Conservation (phyloP, 2,113 vertebrate species). For the Myotis davidii region DNA sequence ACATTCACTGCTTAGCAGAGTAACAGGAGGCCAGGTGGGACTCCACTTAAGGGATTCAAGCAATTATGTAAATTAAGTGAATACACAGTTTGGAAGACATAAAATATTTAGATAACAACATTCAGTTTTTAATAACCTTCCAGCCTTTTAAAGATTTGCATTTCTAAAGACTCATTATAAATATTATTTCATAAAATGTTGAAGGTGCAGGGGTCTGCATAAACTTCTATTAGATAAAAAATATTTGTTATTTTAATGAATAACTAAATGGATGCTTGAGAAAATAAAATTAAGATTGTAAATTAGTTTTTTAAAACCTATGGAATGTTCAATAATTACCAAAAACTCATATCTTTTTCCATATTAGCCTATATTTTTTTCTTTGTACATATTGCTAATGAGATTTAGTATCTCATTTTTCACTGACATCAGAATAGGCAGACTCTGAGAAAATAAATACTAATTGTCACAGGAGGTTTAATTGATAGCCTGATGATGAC, state of each 20-base stretch:
- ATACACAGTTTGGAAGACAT: background rate
- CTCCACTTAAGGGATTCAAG: background rate
- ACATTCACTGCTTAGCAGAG: background rate
- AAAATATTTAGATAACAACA: background rate
- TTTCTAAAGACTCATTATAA: constrained; percentile 32
- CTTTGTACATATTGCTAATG: background rate
- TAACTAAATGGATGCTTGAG: background rate
- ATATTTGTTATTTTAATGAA: constrained; percentile 13
- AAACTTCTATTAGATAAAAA: background rate
- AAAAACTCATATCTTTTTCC: background rate
- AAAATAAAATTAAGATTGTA: constrained; percentile 17
- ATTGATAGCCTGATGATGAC: background rate
- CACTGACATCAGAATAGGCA: background rate
- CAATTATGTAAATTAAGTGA: constrained; percentile 18
- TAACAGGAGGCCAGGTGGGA: background rate
- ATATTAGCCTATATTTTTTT: background rate
- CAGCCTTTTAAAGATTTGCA: background rate
- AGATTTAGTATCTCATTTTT: constrained; percentile 25
- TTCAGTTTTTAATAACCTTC: background rate
- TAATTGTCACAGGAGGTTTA: background rate
- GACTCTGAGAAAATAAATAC: background rate
- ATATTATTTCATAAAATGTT: background rate
- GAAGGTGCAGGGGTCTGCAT: background rate
- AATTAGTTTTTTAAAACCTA: background rate
- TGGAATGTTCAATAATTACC: constrained; percentile 8